phyloP scores from a whole-genome alignment of 1,140 invertebrate genomes.

The Chironomus tepperi region DNA sequence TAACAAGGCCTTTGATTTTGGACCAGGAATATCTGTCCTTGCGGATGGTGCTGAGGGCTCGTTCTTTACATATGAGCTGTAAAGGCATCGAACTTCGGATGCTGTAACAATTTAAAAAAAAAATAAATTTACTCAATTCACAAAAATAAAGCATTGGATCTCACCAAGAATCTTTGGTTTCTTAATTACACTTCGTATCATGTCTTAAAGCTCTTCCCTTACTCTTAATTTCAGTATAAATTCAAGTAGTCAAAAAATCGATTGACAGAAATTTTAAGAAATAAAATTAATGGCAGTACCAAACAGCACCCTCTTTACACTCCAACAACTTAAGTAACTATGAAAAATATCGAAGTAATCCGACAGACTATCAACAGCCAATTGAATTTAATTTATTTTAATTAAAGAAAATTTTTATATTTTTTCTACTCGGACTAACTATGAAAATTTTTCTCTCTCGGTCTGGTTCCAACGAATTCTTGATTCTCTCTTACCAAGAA shows the following conservation, averaged over 20 bases:
- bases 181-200: neutral
- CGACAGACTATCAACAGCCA: neutral
- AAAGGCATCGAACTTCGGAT: neutral
- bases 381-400: neutral
- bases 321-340: neutral
- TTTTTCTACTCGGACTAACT: neutral
- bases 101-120: neutral
- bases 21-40: slow-evolving; percentile 60
- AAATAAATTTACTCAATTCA: neutral
- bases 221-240: no score
- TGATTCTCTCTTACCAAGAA: neutral
- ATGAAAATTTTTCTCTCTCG: neutral
- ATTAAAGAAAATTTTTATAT: neutral
- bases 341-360: neutral
- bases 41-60: slow-evolving; percentile 57
- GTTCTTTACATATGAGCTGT: neutral
- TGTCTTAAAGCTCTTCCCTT: neutral
- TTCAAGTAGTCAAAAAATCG: neutral
- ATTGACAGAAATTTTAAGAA: neutral
- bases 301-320: neutral
- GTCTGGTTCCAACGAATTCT: neutral
- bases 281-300: neutral
- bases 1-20: slow-evolving; percentile 51
- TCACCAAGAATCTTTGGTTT: neutral
- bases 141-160: no score